Evolutionary conservation across 2,113 vertebrate genomes (phyloP), one percentile per base, ranked within the genome.

Genomic region (Chlorocebus sabaeus): DNA sequence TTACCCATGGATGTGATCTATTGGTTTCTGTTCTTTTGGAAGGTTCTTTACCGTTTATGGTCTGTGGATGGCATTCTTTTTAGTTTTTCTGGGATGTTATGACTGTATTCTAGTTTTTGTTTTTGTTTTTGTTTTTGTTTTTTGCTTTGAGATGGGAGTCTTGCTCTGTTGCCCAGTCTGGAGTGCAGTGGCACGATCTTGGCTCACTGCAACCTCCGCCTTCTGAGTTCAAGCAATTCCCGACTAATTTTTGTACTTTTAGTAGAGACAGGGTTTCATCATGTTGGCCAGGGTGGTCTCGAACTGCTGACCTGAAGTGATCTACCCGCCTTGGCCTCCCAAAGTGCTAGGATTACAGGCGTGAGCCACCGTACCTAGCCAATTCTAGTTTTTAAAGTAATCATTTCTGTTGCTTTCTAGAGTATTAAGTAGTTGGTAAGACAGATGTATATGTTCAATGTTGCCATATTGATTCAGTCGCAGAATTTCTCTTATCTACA

Each of bases 21-120:
- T 50, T 93, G 70, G 43, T 85, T 93, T 96, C 70, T 25, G 2
- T 84, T 89, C 59, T 35, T 96, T 93, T 57, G 48, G 85, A 93
- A 61, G 40, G 48, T 93, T 75, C 68, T 67, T 70, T 13, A 84
- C 38, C 40, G 72, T 59, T 84, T 52, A 72, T 70, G 50, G 43
- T 48, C n/a, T 79, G 50, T 79, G 50, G 14, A 89, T 93, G 27
- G 50, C 35, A 79, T 3, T 78, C 32, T 70, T 45, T 94, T 96
- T 38, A 67, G 22, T 52, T 86, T 86, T 95, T 59, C 40, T 79
- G 45, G 64, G 61, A 70, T 79, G 23, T 91, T 79, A 25, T 35
- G 9, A 57, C 30, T 90, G 78, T 48, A 43, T 86, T 84, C 57
- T 59, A 75, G 35, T 89, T 93, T 87, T 43, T 91, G 52, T 20